Evolutionary conservation across 2,797 vertebrate species (phyloP).

Genomic region (Catharus ustulatus): DNA sequence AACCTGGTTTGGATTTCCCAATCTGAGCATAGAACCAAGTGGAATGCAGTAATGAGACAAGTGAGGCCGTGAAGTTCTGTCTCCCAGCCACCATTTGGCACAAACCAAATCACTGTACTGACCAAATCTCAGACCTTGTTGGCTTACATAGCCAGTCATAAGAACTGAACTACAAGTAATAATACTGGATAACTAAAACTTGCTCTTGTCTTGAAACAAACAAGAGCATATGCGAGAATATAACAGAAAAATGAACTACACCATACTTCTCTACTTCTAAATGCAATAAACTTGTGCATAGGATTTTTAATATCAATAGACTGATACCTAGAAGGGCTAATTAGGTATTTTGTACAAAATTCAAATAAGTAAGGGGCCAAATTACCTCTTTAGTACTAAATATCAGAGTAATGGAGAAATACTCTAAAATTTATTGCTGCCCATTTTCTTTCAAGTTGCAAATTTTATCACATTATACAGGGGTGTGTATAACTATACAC

Average conservation of each 20-base stretch:
- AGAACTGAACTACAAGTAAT: background rate
- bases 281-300: background rate
- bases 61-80: background rate
- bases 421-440: background rate
- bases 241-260: background rate
- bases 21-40: background rate
- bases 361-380: background rate
- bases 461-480: background rate
- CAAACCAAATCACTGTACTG: background rate
- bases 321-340: background rate
- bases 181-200: background rate
- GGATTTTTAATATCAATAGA: background rate
- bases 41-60: background rate
- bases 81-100: background rate
- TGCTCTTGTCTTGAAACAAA: background rate
- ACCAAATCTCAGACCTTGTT: background rate
- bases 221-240: background rate
- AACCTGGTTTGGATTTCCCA: background rate
- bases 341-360: background rate
- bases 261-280: background rate
- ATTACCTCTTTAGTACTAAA: background rate
- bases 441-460: background rate
- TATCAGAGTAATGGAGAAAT: background rate
- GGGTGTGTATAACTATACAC: rapidly evolving
- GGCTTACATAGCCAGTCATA: background rate